These are phyloP conservation scores for Ruditapes philippinarum DNA, from an alignment of 1,140 invertebrate genomes.

Conservation along the genomic window DNA sequence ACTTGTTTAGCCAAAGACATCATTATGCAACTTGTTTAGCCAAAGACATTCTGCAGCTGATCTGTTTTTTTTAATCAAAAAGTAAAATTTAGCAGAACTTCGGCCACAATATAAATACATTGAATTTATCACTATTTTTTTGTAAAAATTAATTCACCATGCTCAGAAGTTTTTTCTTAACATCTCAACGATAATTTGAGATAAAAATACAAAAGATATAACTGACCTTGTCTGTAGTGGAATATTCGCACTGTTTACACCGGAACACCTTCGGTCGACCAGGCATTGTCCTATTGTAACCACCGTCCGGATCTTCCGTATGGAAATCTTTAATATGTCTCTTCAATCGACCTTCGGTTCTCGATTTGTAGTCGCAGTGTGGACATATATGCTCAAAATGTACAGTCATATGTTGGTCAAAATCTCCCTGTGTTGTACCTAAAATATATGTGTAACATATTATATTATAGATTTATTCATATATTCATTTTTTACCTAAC, in stretches of 20 bases:
- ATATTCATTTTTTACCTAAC: no score
- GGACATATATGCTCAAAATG: constrained; percentile 87
- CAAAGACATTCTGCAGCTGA: no score
- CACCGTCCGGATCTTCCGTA: constrained; percentile 90
- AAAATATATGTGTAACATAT: constrained; percentile 38
- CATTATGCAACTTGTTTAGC: no score
- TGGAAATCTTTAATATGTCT: constrained; percentile 89
- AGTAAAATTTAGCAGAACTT: no score
- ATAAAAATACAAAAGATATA: no score
- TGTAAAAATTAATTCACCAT: no score
- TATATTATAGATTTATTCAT: not conserved
- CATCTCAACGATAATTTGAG: no score
- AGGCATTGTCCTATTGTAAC: constrained; percentile 89
- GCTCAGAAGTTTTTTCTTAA: no score
- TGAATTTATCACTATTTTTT: no score
- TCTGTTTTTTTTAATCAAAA: no score
- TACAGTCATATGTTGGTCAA: constrained; percentile 88
- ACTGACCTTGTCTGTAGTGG: constrained; percentile 92
- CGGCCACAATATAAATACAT: no score
- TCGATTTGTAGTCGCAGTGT: constrained; percentile 89
- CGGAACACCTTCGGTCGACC: constrained; percentile 92
- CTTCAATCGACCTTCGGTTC: constrained; percentile 89
- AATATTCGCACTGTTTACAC: constrained; percentile 97
- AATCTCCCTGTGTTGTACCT: constrained; percentile 80
- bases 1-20: no score